phyloP scores from a whole-genome alignment of 2,888 invertebrate species.

The Andrena marginata region DNA sequence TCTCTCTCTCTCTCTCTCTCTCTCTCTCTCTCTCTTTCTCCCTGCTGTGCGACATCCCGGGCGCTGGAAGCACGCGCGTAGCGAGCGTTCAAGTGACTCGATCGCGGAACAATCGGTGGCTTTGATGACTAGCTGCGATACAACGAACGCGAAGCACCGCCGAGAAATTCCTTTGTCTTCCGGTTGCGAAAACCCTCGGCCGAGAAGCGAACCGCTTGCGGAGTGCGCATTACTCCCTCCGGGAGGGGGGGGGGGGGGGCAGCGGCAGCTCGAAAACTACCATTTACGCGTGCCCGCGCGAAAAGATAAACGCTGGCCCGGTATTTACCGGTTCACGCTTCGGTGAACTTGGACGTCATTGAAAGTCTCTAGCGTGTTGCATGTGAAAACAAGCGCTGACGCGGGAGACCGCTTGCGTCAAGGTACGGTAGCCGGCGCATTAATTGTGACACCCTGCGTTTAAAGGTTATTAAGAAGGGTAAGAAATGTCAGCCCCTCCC shows the following conservation, averaged over 20 bases:
- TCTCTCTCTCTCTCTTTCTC: no score
- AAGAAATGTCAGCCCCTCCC: neutral
- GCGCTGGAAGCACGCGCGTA: no score
- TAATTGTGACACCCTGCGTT: conserved; percentile 50
- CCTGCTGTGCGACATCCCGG: no score
- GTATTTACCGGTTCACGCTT: conserved; percentile 66
- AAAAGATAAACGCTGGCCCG: conserved; percentile 45
- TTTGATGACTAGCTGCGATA: no score
- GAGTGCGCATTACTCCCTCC: neutral
- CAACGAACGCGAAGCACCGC: no score
- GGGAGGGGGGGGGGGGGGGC: neutral
- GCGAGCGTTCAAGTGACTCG: no score
- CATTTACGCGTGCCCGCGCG: conserved; percentile 42
- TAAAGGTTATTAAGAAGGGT: conserved; percentile 30
- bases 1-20: no score
- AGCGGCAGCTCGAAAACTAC: conserved; percentile 55
- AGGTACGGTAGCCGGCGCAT: conserved; percentile 31
- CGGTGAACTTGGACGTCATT: conserved; percentile 58
- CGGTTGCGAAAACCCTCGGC: neutral
- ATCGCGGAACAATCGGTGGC: no score
- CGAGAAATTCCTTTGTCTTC: no score
- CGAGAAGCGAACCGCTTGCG: neutral
- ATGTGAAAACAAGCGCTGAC: conserved; percentile 38
- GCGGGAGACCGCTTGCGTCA: conserved; percentile 34
- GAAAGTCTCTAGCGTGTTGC: conserved; percentile 39